Percentiles rank a stretch among this genome's conserved stretches.
Evolutionary conservation across 1,140 invertebrate genomes (phyloP).

Genomic region (Lepidurus apus): DNA sequence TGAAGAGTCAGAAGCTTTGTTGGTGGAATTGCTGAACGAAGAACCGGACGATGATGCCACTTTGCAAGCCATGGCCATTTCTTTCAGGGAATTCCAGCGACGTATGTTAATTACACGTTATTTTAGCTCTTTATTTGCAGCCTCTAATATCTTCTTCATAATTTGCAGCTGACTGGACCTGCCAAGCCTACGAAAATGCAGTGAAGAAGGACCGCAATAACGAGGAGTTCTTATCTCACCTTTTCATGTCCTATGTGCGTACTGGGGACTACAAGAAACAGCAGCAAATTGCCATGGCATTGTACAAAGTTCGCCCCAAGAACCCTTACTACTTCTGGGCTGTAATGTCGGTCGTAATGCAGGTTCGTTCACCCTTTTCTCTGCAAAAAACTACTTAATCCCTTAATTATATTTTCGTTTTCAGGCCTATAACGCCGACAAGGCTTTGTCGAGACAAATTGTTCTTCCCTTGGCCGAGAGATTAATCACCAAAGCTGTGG

Average conservation of each 20-base stretch:
- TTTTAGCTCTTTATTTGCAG: neutral
- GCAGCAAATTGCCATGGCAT: constrained; percentile 75
- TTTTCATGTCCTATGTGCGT: constrained; percentile 93
- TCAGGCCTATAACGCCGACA: constrained; percentile 46
- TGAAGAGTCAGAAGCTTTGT: constrained; percentile 64
- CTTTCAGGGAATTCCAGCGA: constrained; percentile 85
- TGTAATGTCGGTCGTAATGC: constrained; percentile 91
- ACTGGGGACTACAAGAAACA: constrained; percentile 85
- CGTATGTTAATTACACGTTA: constrained; percentile 57
- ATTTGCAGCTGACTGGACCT: constrained; percentile 75
- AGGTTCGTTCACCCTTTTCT: constrained; percentile 48
- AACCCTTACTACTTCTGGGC: constrained; percentile 98
- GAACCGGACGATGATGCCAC: constrained; percentile 84
- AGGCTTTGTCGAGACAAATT: constrained; percentile 50
- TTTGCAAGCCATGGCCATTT: constrained; percentile 92
- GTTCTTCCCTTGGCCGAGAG: constrained; percentile 73
- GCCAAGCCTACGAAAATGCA: constrained; percentile 81
- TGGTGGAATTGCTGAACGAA: constrained; percentile 72
- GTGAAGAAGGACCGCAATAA: constrained; percentile 75
- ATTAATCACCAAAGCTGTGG: constrained; percentile 77
- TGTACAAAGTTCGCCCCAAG: constrained; percentile 87
- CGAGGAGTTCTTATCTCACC: constrained; percentile 85
- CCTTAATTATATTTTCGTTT: constrained; percentile 30
- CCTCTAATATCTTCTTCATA: neutral
- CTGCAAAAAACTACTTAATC: neutral